Conservation (phyloP, 30 jellyfish, hydroid and myxozoan species). For the Pelagia noctiluca region DNA sequence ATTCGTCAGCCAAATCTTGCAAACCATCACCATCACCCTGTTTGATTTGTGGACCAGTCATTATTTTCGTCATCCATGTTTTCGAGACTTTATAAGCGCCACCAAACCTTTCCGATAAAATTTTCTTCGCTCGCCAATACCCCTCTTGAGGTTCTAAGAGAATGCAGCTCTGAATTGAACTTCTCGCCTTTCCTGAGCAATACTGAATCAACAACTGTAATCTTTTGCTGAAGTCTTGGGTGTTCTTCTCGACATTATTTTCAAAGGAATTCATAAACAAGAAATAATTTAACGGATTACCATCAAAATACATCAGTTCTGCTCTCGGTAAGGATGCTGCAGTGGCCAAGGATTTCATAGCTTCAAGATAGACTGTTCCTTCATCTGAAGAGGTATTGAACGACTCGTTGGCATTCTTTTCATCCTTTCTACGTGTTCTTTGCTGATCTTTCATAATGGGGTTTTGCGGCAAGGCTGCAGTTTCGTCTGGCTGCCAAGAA, state of each 20-base stretch:
- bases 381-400: conserved; percentile 32
- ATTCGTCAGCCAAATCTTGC: conserved; percentile 57
- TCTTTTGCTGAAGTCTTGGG: conserved; percentile 39
- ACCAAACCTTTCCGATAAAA: conserved; percentile 61
- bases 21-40: conserved; percentile 34
- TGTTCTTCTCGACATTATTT: conserved; percentile 23
- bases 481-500: too few species aligned
- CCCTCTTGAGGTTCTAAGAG: conserved; percentile 42
- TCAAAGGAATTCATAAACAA: conserved; percentile 38
- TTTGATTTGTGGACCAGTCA: conserved; percentile 1
- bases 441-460: background rate
- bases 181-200: conserved; percentile 54
- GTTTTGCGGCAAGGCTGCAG: background rate
- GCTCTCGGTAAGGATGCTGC: conserved; percentile 47
- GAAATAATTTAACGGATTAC: conserved; percentile 41
- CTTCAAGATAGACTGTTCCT: conserved; percentile 24
- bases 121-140: conserved; percentile 26
- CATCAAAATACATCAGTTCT: conserved; percentile 44
- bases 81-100: conserved; percentile 1
- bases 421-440: background rate
- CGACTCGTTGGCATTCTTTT: background rate
- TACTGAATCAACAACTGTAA: conserved; percentile 40
- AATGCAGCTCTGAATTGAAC: conserved; percentile 36
- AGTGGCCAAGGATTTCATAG: conserved; percentile 44
- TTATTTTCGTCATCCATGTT: background rate